These are phyloP conservation scores for Caenorhabditis becei DNA, from an alignment of 2,888 invertebrate genomes.

Conservation along the genomic window DNA sequence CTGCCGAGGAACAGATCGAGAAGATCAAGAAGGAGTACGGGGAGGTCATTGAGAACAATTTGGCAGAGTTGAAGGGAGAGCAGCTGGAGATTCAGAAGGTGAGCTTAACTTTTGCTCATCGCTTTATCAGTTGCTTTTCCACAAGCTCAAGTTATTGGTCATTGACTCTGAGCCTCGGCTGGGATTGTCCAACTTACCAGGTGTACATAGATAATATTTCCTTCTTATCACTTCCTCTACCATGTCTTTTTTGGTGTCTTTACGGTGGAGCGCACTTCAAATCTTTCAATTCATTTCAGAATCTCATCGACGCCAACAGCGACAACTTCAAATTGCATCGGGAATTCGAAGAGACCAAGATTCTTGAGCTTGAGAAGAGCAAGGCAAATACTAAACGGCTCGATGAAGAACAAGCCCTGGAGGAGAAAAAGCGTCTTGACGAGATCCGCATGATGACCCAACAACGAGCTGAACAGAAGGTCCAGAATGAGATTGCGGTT, in stretches of 20 bases:
- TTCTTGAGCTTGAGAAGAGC: no score
- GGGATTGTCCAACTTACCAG: no score
- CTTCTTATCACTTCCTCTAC: no score
- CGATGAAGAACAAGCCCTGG: not conserved
- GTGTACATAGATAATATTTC: no score
- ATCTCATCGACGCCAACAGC: not conserved
- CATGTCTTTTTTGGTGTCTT: no score
- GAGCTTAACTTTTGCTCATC: no score
- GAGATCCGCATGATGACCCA: no score
- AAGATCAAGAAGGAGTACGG: conserved; percentile 7
- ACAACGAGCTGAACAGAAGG: conserved; percentile 1
- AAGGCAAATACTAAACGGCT: no score
- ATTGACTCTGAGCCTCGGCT: no score
- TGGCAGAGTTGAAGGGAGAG: not conserved
- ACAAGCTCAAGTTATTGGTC: no score
- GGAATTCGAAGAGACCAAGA: not conserved
- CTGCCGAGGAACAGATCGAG: not conserved
- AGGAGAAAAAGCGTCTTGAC: no score
- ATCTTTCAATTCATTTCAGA: not conserved
- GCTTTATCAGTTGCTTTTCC: no score
- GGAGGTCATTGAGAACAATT: conserved; percentile 3
- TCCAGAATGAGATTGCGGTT: not conserved
- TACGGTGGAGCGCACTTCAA: not conserved
- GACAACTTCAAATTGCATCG: not conserved
- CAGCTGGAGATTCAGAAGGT: conserved; percentile 2